Conservation (phyloP, 2,888 invertebrate species). For the Clusia tigrina region DNA sequence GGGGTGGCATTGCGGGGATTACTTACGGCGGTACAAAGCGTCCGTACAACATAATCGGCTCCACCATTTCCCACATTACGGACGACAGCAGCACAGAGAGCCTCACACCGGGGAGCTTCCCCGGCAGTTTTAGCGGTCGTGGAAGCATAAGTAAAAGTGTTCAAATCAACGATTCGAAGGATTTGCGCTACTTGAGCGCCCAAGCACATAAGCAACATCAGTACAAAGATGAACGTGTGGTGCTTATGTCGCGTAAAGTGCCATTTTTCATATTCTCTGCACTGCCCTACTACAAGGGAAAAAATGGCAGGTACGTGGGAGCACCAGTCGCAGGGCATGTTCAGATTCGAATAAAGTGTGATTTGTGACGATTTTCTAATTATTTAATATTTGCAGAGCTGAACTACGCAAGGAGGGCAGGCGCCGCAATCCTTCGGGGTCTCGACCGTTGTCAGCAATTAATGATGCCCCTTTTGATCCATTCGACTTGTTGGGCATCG, state of each 20-base stretch:
- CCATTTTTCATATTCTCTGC: slow-evolving; percentile 89
- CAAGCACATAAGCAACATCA: slow-evolving; percentile 71
- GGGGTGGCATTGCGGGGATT: slow-evolving; percentile 39
- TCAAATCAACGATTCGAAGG: slow-evolving; percentile 67
- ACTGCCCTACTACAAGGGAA: slow-evolving; percentile 81
- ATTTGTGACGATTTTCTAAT: background rate
- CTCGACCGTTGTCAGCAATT: slow-evolving; percentile 82
- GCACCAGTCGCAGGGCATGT: background rate
- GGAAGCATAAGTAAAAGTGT: slow-evolving; percentile 50
- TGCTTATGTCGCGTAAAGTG: slow-evolving; percentile 79
- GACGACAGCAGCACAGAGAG: slow-evolving; percentile 81
- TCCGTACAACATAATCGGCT: slow-evolving; percentile 54
- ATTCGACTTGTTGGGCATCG: slow-evolving; percentile 84
- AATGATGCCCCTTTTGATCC: slow-evolving; percentile 84
- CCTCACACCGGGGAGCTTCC: slow-evolving; percentile 68
- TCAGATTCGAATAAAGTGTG: too few relatives aligned
- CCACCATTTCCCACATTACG: slow-evolving; percentile 58
- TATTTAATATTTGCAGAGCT: slow-evolving; percentile 62
- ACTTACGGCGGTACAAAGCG: slow-evolving; percentile 47
- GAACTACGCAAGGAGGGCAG: slow-evolving; percentile 78
- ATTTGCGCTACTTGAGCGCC: slow-evolving; percentile 68
- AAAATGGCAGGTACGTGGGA: slow-evolving; percentile 69
- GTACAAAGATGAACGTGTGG: slow-evolving; percentile 82
- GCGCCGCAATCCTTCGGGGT: slow-evolving; percentile 82
- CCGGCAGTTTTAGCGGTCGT: slow-evolving; percentile 52